Conservation (phyloP, 1,140 invertebrate species). For the Microplitis mediator region DNA sequence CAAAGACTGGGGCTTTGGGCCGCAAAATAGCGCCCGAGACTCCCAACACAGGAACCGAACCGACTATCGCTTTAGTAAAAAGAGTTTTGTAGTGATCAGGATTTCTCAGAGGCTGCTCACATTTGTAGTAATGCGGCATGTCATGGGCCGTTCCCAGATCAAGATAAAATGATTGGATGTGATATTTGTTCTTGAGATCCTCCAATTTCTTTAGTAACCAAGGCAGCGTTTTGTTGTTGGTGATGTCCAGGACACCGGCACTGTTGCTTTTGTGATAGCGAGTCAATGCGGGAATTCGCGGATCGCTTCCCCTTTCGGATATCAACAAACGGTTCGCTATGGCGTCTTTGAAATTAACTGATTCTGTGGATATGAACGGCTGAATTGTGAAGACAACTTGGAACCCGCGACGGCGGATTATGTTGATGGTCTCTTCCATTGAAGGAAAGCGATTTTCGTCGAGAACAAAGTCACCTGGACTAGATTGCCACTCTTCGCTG, state of each 20-base stretch:
- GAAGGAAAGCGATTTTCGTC: slow-evolving; percentile 75
- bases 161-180: slow-evolving; percentile 88
- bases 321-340: slow-evolving; percentile 74
- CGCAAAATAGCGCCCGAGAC: slow-evolving; percentile 81
- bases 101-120: slow-evolving; percentile 73
- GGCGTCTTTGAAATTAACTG: slow-evolving; percentile 77
- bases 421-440: slow-evolving; percentile 78
- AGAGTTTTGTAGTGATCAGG: slow-evolving; percentile 81
- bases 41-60: slow-evolving; percentile 74
- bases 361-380: slow-evolving; percentile 86
- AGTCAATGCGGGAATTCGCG: slow-evolving; percentile 75
- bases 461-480: slow-evolving; percentile 78
- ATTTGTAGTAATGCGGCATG: slow-evolving; percentile 84
- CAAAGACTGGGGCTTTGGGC: slow-evolving; percentile 84
- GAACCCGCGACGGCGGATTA: slow-evolving; percentile 82
- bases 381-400: slow-evolving; percentile 83
- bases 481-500: slow-evolving; percentile 84
- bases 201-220: slow-evolving; percentile 82
- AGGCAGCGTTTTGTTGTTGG: slow-evolving; percentile 76
- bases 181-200: slow-evolving; percentile 72
- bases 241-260: slow-evolving; percentile 83
- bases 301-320: slow-evolving; percentile 73
- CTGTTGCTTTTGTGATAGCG: slow-evolving; percentile 77
- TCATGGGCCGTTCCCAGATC: slow-evolving; percentile 88
- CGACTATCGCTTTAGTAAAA: slow-evolving; percentile 71